Evolutionary conservation across 30 jellyfish, hydroid and myxozoan species (phyloP), one percentile per base, ranked within the genome.

Genomic region (Turritopsis rubra): DNA sequence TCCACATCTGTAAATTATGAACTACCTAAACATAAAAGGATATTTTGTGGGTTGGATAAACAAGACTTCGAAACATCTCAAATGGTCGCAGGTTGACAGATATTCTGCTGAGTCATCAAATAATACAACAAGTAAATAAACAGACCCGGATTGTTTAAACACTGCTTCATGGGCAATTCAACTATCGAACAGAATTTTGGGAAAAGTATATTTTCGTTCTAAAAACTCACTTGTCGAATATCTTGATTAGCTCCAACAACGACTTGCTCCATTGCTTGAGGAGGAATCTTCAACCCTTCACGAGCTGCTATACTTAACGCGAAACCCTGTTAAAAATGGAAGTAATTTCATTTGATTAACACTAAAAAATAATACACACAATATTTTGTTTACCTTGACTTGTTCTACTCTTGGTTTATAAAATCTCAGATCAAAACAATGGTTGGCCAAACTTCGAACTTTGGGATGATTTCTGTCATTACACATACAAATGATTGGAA

Each of bases 401-500:
- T 90, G 97, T 21, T 94, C 99, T 24, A 94, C 88, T 52, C 96
- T 84, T 19, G 99, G 99, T 85, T 86, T 89, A 29, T 89, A 87
- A 60, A 94, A 94, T 28, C 99, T 76, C 85, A 94, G 81, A 89
- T 94, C 99, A 53, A 88, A 94, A 71, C 99, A 94, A 79, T 94
- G 75, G 82, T 94, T 94, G 22, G 99, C 86, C 75, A 94, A 81
- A 76, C 97, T 89, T 75, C 99, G 84, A 73, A 94, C 90, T 71
- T 94, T 94, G 7, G 94, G 99, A 80, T 89, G 96, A 76, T 81
- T 88, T 71, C 99, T 79, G 81, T 94, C 99, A 80, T 94, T 94
- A 82, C 99, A 94, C 96, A 94, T 94, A 66, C 99, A 94, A 21
- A 94, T 94, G 79, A 94, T 86, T 23, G 99, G 99, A 21, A 94